These are phyloP conservation scores for Thumatha senex DNA, from an alignment of 2,888 invertebrate genomes.

Conservation along the genomic window DNA sequence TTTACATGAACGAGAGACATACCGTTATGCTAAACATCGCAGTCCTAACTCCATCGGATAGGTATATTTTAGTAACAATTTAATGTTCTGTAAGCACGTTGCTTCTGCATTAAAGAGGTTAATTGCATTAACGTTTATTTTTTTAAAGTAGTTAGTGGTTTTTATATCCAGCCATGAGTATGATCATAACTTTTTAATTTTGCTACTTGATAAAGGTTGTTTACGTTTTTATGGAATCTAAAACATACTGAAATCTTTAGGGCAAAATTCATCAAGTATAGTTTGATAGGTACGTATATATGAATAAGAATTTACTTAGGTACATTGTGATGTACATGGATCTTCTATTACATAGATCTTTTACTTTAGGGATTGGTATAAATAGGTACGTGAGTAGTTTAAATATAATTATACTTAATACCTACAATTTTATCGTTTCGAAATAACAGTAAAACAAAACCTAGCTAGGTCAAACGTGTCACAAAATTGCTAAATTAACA, in stretches of 20 bases:
- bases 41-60: conserved; percentile 47
- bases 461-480: not conserved
- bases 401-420: no score
- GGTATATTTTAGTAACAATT: conserved; percentile 44
- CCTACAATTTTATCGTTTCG: no score
- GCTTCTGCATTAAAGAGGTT: conserved; percentile 44
- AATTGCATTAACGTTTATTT: conserved; percentile 44
- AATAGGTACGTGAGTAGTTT: no score
- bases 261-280: no score
- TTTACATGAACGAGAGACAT: not conserved
- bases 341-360: no score
- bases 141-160: conserved; percentile 8
- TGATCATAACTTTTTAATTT: not conserved
- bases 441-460: not conserved
- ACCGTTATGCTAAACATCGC: conserved; percentile 12
- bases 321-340: no score
- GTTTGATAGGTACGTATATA: no score
- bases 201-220: not conserved
- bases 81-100: conserved; percentile 36
- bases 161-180: no score
- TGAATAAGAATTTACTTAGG: no score
- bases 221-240: no score
- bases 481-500: not conserved
- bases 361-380: no score
- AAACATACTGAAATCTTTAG: no score